Evolutionary conservation across 2,888 invertebrate species (phyloP).

Genomic region (Melanophora roralis): DNA sequence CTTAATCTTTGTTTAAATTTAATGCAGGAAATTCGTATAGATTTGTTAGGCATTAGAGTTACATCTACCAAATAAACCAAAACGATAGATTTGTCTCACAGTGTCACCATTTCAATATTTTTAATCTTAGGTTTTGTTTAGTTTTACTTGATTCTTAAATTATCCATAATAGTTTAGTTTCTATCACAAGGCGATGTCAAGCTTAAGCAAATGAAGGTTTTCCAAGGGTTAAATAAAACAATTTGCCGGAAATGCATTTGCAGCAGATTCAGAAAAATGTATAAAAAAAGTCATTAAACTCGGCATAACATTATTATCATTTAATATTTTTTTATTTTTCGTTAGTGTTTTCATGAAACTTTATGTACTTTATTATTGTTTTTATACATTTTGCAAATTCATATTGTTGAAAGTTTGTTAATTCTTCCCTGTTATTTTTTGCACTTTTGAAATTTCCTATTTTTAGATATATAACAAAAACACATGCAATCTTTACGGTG

Average conservation of each 20-base stretch:
- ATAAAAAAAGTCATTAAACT: constrained; percentile 24
- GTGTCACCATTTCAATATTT: no score
- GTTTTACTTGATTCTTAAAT: no score
- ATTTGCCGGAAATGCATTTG: constrained; percentile 37
- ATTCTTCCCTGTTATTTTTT: constrained; percentile 38
- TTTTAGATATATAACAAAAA: constrained; percentile 6
- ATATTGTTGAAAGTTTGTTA: constrained; percentile 55
- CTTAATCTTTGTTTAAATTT: no score
- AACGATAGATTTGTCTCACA: no score
- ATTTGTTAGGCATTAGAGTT: no score
- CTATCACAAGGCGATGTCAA: no score
- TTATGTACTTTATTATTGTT: constrained; percentile 12
- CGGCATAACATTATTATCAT: constrained; percentile 51
- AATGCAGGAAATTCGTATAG: no score
- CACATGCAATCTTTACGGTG: constrained; percentile 59
- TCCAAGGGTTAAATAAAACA: constrained; percentile 54
- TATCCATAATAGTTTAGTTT: no score
- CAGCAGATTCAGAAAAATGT: neutral
- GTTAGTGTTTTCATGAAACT: constrained; percentile 9
- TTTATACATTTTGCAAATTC: constrained; percentile 43
- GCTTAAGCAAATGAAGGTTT: neutral
- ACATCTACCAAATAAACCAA: no score
- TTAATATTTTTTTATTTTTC: constrained; percentile 28
- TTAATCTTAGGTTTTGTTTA: no score
- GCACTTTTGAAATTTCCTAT: neutral